Conservation (phyloP, 2,113 vertebrate species). For the Callorhinus ursinus region DNA sequence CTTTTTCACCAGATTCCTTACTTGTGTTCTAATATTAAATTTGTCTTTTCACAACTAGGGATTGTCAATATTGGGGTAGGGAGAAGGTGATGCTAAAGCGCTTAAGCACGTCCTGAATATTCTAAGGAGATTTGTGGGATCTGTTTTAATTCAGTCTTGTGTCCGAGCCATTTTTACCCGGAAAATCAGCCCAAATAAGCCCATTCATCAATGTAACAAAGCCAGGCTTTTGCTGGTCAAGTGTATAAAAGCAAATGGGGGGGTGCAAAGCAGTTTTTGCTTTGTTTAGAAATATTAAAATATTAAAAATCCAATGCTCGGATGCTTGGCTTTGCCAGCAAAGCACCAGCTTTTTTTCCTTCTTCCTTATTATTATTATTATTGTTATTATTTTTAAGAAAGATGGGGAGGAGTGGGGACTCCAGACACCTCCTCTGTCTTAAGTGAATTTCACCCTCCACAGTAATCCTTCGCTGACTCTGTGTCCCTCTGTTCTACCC, state of each 20-base stretch:
- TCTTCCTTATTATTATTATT: background rate
- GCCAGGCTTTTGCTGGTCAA: background rate
- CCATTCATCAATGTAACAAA: background rate
- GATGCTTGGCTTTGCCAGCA: background rate
- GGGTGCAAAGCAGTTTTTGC: background rate
- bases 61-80: background rate
- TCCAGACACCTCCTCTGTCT: background rate
- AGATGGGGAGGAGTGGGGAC: background rate
- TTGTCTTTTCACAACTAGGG: background rate
- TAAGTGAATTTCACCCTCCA: background rate
- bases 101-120: background rate
- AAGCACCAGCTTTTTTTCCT: background rate
- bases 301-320: background rate
- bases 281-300: slow-evolving; percentile 39
- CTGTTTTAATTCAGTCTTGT: background rate
- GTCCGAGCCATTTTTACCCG: background rate
- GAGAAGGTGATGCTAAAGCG: background rate
- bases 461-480: background rate
- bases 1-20: background rate
- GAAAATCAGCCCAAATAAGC: background rate
- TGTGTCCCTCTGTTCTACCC: background rate
- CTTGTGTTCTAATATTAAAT: background rate
- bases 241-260: background rate
- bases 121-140: background rate
- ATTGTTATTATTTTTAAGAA: background rate